Conservation (phyloP, 2,113 vertebrate species). For the Percopsis transmontana region DNA sequence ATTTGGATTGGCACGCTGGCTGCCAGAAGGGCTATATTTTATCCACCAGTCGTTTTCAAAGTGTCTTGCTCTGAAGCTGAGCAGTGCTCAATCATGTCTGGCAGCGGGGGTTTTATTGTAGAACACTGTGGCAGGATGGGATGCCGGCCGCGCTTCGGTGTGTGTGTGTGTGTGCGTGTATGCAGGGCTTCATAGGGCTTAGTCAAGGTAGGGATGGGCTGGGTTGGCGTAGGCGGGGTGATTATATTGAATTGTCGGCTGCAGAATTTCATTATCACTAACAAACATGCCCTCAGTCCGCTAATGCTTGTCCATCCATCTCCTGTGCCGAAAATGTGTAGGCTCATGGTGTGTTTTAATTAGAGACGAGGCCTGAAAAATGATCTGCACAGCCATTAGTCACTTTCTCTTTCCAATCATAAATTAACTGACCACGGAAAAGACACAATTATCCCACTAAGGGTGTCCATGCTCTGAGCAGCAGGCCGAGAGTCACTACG, state of each 20-base stretch:
- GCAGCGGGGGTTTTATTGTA: conserved; percentile 71
- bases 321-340: neutral
- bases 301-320: conserved; percentile 8
- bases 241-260: conserved; percentile 40
- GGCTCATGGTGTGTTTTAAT: neutral
- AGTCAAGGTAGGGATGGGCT: neutral
- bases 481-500: too few relatives aligned
- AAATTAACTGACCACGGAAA: neutral
- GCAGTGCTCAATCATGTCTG: conserved; percentile 78
- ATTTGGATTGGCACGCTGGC: conserved; percentile 76
- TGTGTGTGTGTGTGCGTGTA: neutral
- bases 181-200: too few relatives aligned
- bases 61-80: conserved; percentile 59
- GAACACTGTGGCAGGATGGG: conserved; percentile 57
- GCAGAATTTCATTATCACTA: conserved; percentile 9
- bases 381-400: neutral
- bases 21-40: conserved; percentile 67
- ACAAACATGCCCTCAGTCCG: conserved; percentile 5
- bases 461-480: neutral
- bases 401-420: neutral
- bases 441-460: neutral
- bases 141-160: neutral
- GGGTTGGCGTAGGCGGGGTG: conserved; percentile 3
- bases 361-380: neutral
- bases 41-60: conserved; percentile 65